Evolutionary conservation across 2,797 vertebrate species (phyloP).

Genomic region (Brachymystax lenok): DNA sequence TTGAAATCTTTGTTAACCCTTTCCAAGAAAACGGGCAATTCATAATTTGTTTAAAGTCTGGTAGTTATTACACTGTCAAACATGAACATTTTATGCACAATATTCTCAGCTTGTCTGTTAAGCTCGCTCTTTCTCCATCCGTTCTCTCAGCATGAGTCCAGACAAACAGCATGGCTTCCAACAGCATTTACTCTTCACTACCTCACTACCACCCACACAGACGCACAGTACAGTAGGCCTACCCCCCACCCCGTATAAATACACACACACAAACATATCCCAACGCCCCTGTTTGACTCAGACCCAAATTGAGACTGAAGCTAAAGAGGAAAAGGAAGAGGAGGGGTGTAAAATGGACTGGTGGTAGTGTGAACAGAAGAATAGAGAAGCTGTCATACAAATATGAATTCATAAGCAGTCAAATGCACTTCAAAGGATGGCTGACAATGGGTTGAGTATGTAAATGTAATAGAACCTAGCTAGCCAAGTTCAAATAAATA

Average conservation of each 20-base stretch:
- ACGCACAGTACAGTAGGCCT: background rate
- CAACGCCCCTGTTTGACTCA: background rate
- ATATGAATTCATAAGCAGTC: background rate
- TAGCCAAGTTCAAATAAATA: slow-evolving; percentile 67
- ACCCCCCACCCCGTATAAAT: too few species aligned
- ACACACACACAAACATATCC: background rate
- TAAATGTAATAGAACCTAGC: slow-evolving; percentile 55
- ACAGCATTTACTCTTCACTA: background rate
- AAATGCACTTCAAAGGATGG: background rate
- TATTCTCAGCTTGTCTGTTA: slow-evolving; percentile 23
- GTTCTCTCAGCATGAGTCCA: background rate
- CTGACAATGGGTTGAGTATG: slow-evolving; percentile 60
- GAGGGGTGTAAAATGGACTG: background rate
- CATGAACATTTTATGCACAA: background rate
- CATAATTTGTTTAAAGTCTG: background rate
- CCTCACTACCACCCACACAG: slow-evolving; percentile 3
- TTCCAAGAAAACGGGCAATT: background rate
- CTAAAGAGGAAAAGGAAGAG: background rate
- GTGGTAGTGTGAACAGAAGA: background rate
- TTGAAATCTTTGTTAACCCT: background rate
- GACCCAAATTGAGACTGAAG: background rate
- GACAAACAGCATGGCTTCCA: background rate
- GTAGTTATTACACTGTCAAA: background rate
- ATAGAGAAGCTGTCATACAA: background rate
- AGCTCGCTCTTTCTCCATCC: slow-evolving; percentile 4